Percentiles rank a stretch among this genome's conserved stretches.
phyloP scores from a whole-genome alignment of 2,888 invertebrate genomes.

The Dinocampus coccinellae region DNA sequence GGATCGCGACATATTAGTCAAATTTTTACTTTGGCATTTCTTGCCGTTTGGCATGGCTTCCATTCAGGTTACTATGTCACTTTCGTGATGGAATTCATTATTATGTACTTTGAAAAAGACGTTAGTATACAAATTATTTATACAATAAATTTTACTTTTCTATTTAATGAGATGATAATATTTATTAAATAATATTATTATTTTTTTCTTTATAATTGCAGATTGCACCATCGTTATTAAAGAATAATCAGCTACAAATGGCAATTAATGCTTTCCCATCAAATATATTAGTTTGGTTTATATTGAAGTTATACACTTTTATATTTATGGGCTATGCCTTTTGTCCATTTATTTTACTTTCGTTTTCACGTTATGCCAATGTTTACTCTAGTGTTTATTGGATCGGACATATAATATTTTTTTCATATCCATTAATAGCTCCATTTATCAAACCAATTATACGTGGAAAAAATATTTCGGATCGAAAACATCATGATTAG shows the following conservation, averaged over 20 bases:
- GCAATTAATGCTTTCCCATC: constrained; percentile 70
- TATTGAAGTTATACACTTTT: constrained; percentile 81
- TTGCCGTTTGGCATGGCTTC: constrained; percentile 97
- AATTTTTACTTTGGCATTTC: constrained; percentile 83
- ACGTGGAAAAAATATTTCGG: constrained; percentile 41
- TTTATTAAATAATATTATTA: constrained; percentile 19
- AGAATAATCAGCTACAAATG: constrained; percentile 70
- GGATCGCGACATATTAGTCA: constrained; percentile 82
- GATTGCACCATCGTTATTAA: constrained; percentile 73
- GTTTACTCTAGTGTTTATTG: constrained; percentile 78
- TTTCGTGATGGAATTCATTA: constrained; percentile 91
- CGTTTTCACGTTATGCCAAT: constrained; percentile 77
- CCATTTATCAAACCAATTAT: constrained; percentile 62
- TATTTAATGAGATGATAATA: neutral
- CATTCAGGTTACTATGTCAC: constrained; percentile 94
- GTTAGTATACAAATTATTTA: constrained; percentile 69
- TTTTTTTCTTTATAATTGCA: constrained; percentile 59
- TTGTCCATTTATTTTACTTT: constrained; percentile 80
- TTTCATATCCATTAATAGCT: constrained; percentile 75
- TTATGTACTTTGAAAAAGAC: constrained; percentile 88
- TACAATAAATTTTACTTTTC: neutral
- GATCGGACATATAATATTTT: constrained; percentile 78
- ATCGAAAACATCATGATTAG: neutral
- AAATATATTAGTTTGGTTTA: constrained; percentile 69
- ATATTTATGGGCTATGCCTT: constrained; percentile 89